These are phyloP conservation scores for Cardiocondyla obscurior DNA, from an alignment of 1,140 invertebrate species.

Conservation along the genomic window DNA sequence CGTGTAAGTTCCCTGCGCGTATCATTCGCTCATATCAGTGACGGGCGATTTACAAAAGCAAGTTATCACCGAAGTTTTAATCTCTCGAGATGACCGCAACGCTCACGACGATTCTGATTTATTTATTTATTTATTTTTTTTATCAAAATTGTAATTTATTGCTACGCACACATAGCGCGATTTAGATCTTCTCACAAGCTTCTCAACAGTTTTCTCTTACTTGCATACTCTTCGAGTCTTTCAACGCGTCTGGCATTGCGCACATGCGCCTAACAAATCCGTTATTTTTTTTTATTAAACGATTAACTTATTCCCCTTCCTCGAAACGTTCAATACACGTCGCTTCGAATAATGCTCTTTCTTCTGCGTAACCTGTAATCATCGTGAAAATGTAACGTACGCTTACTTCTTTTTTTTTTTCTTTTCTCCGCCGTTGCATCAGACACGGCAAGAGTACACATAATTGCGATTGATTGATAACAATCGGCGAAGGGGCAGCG, in stretches of 20 bases:
- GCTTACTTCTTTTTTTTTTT: no score
- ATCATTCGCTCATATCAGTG: background rate
- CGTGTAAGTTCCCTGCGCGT: background rate
- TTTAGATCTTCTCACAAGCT: background rate
- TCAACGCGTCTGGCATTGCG: background rate
- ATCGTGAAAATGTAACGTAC: conserved; percentile 9
- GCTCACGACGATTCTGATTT: background rate
- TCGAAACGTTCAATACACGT: background rate
- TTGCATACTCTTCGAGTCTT: background rate
- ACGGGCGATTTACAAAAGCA: background rate
- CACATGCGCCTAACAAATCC: background rate
- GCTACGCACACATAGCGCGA: no score
- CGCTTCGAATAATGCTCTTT: conserved; percentile 8
- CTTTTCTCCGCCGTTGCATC: background rate
- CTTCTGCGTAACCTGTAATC: conserved; percentile 1
- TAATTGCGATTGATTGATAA: conserved; percentile 51
- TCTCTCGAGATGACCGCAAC: background rate
- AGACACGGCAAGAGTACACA: background rate
- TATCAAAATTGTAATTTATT: no score
- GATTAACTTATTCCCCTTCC: background rate
- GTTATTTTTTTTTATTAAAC: background rate
- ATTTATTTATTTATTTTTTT: no score
- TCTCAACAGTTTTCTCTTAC: background rate
- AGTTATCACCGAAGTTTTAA: background rate
- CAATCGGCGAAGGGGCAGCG: background rate